Percentiles rank a stretch among this genome's conserved stretches.
These are phyloP conservation scores for Pelosia muscerda DNA, from an alignment of 2,888 invertebrate genomes.

Conservation along the genomic window DNA sequence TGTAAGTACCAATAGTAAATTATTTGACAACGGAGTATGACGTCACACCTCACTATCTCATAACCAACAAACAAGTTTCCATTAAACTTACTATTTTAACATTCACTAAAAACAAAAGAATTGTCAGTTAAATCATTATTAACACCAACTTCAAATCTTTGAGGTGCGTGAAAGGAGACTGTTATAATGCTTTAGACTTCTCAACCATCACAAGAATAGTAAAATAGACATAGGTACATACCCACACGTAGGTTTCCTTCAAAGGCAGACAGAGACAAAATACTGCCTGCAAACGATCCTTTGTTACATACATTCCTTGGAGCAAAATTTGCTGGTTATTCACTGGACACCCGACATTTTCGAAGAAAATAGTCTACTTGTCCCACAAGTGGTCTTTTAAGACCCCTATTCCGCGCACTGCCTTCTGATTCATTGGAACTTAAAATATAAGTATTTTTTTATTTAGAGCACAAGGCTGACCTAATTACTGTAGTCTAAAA, in stretches of 20 bases:
- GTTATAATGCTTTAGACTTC: no score
- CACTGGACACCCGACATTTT: not conserved
- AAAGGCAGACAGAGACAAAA: not conserved
- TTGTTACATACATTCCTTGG: not conserved
- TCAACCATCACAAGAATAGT: not conserved
- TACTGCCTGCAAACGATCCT: constrained; percentile 1
- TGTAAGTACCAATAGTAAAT: no score
- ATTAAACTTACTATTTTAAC: no score
- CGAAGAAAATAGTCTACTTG: not conserved
- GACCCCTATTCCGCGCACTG: not conserved
- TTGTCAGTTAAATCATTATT: no score
- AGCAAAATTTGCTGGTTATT: not conserved
- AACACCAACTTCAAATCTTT: no score
- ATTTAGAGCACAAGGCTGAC: not conserved
- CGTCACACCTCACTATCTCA: no score
- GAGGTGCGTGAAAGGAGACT: no score
- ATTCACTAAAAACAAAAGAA: no score
- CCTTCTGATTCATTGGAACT: not conserved
- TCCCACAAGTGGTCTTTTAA: not conserved
- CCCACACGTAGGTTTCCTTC: not conserved
- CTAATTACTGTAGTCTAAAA: not conserved
- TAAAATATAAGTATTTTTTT: not conserved
- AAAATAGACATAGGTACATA: not conserved
- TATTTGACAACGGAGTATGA: no score
- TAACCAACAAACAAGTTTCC: no score